A percentile compares a stretch with the other conserved stretches of the same genome.
These are phyloP conservation scores for Osmerus eperlanus DNA, from an alignment of 2,113 vertebrate genomes.

Conservation along the genomic window DNA sequence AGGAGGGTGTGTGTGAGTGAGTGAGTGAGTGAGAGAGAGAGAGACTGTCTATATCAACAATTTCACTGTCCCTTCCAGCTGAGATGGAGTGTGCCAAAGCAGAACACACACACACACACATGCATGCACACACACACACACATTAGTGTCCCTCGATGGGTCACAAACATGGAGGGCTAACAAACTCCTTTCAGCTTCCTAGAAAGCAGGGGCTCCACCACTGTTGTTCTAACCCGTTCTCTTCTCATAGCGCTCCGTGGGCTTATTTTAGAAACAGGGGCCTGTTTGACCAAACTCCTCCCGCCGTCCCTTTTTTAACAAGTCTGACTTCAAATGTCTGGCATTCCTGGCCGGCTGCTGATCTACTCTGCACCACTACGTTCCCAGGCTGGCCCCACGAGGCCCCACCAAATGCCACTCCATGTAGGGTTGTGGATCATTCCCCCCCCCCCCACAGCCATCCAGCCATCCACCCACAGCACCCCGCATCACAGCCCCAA, in stretches of 20 bases:
- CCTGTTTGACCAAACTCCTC: constrained; percentile 65
- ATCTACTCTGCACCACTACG: constrained; percentile 56
- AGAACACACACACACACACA: constrained; percentile 19
- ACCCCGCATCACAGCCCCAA: constrained; percentile 49
- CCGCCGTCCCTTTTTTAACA: constrained; percentile 69
- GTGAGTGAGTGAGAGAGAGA: neutral
- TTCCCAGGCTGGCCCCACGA: constrained; percentile 58
- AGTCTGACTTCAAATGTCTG: constrained; percentile 77
- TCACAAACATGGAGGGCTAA: neutral
- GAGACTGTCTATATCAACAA: neutral
- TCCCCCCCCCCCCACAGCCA: constrained; percentile 49
- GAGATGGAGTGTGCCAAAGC: too few species aligned
- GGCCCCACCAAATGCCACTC: constrained; percentile 74
- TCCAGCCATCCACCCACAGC: constrained; percentile 53
- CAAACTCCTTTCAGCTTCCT: constrained; percentile 29
- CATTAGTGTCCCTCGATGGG: neutral
- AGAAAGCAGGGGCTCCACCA: constrained; percentile 45
- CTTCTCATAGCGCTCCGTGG: constrained; percentile 42
- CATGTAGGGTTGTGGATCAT: constrained; percentile 67
- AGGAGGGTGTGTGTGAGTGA: constrained; percentile 30
- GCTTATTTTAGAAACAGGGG: constrained; percentile 64
- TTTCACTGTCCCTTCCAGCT: too few species aligned
- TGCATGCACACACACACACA: constrained; percentile 12
- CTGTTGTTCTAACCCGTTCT: constrained; percentile 35
- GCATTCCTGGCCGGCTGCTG: constrained; percentile 76